Evolutionary conservation across 2,888 invertebrate genomes (phyloP).

Genomic region (Mesorhabditis spiculigera): DNA sequence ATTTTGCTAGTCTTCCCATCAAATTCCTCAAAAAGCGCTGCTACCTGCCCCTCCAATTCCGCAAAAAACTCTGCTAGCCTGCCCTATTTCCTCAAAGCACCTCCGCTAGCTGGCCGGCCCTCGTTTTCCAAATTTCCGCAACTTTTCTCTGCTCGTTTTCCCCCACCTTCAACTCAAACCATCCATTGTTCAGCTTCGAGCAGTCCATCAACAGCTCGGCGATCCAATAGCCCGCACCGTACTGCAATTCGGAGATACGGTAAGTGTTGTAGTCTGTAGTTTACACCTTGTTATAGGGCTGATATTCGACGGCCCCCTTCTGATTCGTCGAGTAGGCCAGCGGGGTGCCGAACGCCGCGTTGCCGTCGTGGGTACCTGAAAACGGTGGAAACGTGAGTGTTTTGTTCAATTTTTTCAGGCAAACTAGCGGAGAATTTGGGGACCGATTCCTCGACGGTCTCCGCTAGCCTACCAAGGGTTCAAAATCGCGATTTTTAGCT

Average conservation of each 20-base stretch:
- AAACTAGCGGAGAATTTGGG: no score
- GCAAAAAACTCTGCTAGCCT: no score
- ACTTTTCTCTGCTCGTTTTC: not conserved
- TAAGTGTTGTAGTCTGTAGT: not conserved
- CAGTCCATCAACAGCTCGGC: slow-evolving; percentile 62
- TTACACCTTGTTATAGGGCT: slow-evolving; percentile 48
- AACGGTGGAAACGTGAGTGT: not conserved
- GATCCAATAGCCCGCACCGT: slow-evolving; percentile 61
- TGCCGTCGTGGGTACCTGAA: slow-evolving; percentile 50
- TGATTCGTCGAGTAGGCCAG: slow-evolving; percentile 52
- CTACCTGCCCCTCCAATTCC: no score
- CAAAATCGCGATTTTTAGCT: no score
- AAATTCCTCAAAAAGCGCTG: no score
- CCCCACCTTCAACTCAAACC: slow-evolving; percentile 62
- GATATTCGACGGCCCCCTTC: slow-evolving; percentile 50
- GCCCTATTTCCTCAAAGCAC: no score
- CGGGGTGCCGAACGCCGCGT: slow-evolving; percentile 45
- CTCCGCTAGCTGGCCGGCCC: not conserved
- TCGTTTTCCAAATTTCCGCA: not conserved
- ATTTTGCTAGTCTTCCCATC: no score
- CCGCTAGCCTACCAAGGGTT: no score
- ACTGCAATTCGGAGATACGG: slow-evolving; percentile 25
- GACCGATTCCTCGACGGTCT: no score
- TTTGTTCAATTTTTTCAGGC: no score
- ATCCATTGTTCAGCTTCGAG: slow-evolving; percentile 58